Evolutionary conservation across 2,888 invertebrate genomes (phyloP), one percentile per base, ranked within the genome.

Genomic region (Dicyrtoma fusca): DNA sequence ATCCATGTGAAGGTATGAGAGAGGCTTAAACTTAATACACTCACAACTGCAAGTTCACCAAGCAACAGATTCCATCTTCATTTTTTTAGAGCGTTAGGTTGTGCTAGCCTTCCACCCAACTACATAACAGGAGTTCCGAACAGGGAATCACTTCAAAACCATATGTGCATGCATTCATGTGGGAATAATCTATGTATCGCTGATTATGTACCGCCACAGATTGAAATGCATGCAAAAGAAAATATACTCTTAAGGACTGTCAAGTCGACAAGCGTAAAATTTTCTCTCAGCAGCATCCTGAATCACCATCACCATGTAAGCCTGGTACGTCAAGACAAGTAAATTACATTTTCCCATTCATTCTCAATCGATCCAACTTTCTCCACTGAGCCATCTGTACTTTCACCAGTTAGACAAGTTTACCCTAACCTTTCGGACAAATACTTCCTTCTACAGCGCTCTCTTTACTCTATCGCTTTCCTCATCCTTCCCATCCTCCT

Each of bases 251-350:
- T 19, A 63, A 62, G 70, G 62, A 53, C 63, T 70, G 70, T 70
- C 70, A 70, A 70, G 63, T 63, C 49, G 70, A 70, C 70, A 63
- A 63, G 70, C 70, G 61, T 63, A 70, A 63, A 70, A 70, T 70
- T 70, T 63, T 63, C 63, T 70, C 55, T 53, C 26, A 49, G 51
- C 59, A 69, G 47, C 69, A 69, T 69, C 69, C 59, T 57, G 59
- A 61, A 69, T 69, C 69, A 69, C 57, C 55, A 68, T 65, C 55
- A 3, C 23, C 49, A 47, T 59, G 65, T 65, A 65, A 51, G n/a
- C 44, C 23, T 21, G 17, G 47, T 69, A 69, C 47, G 59, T 59
- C 59, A 69, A 59, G 69, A 47, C 62, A 70, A 70, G 63, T 70
- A 55, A 70, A 70, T 70, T 70, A 63, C 70, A 69, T 70, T 61